A percentile compares a stretch with the other conserved stretches of the same genome.
phyloP scores from a whole-genome alignment of 2,797 vertebrate species.

The Phataginus tetradactyla region DNA sequence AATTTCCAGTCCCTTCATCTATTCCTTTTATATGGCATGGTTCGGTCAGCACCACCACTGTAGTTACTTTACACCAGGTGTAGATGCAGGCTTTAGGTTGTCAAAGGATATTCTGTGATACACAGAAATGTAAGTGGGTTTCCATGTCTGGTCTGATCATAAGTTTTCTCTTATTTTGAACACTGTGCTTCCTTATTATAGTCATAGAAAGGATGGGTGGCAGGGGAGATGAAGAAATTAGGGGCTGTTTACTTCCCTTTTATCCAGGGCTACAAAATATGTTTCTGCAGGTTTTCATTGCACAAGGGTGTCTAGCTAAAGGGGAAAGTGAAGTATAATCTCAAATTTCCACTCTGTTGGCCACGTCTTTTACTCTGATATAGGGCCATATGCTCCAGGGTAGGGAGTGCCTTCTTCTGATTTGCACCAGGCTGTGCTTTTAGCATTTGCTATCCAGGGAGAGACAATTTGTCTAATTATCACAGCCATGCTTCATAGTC shows the following conservation, averaged over 20 bases:
- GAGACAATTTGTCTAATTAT: background rate
- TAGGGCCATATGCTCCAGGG: rapidly evolving
- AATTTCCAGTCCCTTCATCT: background rate
- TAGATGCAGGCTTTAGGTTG: background rate
- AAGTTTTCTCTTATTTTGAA: background rate
- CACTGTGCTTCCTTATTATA: background rate
- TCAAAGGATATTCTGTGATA: background rate
- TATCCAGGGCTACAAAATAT: background rate
- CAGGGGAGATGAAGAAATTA: background rate
- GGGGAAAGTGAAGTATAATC: background rate
- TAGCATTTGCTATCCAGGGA: background rate
- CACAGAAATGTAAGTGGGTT: background rate
- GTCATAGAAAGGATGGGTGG: background rate
- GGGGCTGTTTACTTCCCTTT: background rate
- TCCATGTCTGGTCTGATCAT: background rate
- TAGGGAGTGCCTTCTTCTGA: background rate
- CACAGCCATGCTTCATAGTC: background rate
- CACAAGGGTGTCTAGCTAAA: background rate
- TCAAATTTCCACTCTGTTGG: background rate
- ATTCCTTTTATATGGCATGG: background rate
- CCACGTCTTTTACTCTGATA: background rate
- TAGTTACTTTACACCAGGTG: background rate
- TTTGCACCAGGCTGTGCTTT: background rate
- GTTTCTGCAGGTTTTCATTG: background rate
- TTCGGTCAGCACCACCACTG: background rate